phyloP scores from a whole-genome alignment of 2,797 vertebrate species.

The Helicolenus hilgendorfi region DNA sequence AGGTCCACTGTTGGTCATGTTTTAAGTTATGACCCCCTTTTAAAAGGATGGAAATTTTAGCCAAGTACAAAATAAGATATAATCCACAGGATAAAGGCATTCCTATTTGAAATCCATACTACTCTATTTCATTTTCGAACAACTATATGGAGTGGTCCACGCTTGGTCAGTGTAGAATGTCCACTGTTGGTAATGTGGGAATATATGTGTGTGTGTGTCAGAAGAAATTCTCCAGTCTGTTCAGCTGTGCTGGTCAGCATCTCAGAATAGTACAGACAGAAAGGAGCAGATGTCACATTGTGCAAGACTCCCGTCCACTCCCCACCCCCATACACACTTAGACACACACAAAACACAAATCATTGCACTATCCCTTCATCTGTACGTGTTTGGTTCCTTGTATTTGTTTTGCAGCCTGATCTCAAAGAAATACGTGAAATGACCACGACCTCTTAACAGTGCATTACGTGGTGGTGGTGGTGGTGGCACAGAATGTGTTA shows the following conservation, averaged over 20 bases:
- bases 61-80: not conserved
- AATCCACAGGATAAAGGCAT: not conserved
- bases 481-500: too few relatives aligned
- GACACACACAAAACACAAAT: too few relatives aligned
- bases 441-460: too few relatives aligned
- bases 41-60: not conserved
- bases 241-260: conserved; percentile 33
- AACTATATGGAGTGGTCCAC: not conserved
- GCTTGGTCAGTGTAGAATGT: not conserved
- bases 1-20: not conserved
- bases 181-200: not conserved
- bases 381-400: too few relatives aligned
- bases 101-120: not conserved
- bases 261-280: conserved; percentile 51
- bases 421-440: too few relatives aligned
- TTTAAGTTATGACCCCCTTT: not conserved
- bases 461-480: too few relatives aligned
- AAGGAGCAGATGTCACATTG: conserved; percentile 39
- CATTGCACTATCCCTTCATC: too few relatives aligned
- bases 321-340: not conserved
- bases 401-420: not conserved
- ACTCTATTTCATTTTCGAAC: not conserved
- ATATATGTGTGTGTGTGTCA: conserved; percentile 4
- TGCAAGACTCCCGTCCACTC: not conserved
- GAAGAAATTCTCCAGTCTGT: conserved; percentile 12